Base-by-base conservation (phyloP, 2,888 invertebrate genomes). In the Rhogogaster chlorosoma region DNA sequence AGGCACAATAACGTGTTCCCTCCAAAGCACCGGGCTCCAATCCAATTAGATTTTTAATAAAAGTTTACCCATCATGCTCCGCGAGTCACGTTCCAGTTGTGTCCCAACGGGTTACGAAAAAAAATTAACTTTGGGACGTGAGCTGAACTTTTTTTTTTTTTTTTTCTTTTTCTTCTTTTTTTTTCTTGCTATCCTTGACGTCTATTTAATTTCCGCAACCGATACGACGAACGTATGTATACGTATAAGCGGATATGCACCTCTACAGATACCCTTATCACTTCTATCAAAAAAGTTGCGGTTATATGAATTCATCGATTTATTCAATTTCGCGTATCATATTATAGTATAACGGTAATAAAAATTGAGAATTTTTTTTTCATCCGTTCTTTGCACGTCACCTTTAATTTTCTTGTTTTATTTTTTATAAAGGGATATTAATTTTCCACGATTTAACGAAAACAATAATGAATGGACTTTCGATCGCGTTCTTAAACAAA, bases 11-110 rank as follows among this genome's bases (percentile, higher is more conserved):
- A 29, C 73, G 36, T 53, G 26, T 61, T n/a, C 26, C 61, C 15
- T 61, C 29, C 82, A 77, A 15, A 36, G n/a, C 67, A 26, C 64
- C 57, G 26, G 88, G 87, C 90, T 88, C 90, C 88, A 89, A 90
- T 91, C 90, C 90, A 91, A 91, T 91, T 90, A 90, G 90, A 90
- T 90, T 91, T 91, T 91, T 91, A 90, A 91, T 91, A 91, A 91
- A 91, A 91, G 90, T 91, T 91, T 91, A 90, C 88, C 89, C 90
- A 89, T 90, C 89, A 88, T 87, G 88, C 85, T 71, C 85, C 87
- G 87, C 87, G 87, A 88, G 89, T 89, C 89, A 89, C 89, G 89
- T 89, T 87, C 87, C 85, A 86, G 86, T 87, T 67, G 86, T 87
- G 87, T 88, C 89, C 87, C 89, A 85, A 86, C 85, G 87, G 89